These are phyloP conservation scores for Delia radicum DNA, from an alignment of 1,140 invertebrate species.

Conservation along the genomic window DNA sequence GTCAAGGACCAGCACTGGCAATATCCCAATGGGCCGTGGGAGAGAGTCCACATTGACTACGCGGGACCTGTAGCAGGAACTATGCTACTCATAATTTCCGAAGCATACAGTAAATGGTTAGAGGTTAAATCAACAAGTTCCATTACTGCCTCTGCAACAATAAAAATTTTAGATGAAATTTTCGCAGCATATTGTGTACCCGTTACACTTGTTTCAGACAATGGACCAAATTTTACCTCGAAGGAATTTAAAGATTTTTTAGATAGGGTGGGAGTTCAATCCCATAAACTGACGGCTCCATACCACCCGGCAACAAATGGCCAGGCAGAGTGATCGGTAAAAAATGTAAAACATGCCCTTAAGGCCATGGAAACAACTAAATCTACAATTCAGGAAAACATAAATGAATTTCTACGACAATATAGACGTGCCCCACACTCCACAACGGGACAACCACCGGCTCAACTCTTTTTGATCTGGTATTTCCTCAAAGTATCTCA, in stretches of 20 bases:
- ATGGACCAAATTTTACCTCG: conserved; percentile 16
- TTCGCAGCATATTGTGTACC: not conserved
- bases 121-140: conserved; percentile 18
- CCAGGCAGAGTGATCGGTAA: not conserved
- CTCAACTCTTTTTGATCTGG: not conserved
- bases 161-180: conserved; percentile 10
- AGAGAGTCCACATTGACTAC: conserved; percentile 29
- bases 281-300: not conserved
- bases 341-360: not conserved
- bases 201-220: conserved; percentile 9
- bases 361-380: conserved; percentile 7
- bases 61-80: conserved; percentile 23
- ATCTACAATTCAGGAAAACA: not conserved
- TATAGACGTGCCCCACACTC: not conserved
- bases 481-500: not conserved
- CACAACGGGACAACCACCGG: not conserved
- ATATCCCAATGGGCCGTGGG: conserved; percentile 15
- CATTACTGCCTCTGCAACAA: conserved; percentile 29
- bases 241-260: not conserved
- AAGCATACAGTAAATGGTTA: conserved; percentile 30
- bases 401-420: conserved; percentile 4
- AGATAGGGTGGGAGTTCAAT: not conserved
- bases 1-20: conserved; percentile 10
- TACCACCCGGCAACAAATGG: not conserved
- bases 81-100: conserved; percentile 16